phyloP scores from a whole-genome alignment of 2,888 invertebrate species.

The Tolmerus cingulatus region DNA sequence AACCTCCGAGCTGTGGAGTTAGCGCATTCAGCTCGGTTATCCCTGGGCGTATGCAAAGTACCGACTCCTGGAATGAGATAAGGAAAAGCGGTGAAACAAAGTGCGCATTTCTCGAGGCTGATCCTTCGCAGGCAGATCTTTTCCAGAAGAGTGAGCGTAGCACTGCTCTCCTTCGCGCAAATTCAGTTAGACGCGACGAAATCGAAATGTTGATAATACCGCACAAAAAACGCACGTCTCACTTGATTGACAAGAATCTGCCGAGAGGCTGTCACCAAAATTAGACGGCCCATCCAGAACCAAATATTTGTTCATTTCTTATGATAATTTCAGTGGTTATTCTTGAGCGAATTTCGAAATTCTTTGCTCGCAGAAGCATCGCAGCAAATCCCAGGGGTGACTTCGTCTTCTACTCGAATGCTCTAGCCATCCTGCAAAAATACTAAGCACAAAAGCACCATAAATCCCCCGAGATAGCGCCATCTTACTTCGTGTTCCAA shows the following conservation, averaged over 20 bases:
- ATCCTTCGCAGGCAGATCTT: not conserved
- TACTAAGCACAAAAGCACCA: constrained; percentile 19
- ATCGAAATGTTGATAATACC: not conserved
- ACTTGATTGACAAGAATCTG: constrained; percentile 16
- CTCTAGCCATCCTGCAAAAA: constrained; percentile 24
- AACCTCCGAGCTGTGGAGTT: not conserved
- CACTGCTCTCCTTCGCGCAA: not conserved
- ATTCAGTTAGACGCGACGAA: not conserved
- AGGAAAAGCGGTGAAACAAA: not conserved
- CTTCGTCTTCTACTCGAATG: not conserved
- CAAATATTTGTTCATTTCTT: constrained; percentile 42
- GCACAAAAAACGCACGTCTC: constrained; percentile 4
- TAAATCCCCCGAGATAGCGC: constrained; percentile 12
- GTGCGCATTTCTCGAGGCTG: not conserved
- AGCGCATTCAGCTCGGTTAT: not conserved
- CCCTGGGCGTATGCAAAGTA: not conserved
- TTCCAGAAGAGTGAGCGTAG: not conserved
- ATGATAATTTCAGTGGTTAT: constrained; percentile 39
- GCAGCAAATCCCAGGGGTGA: not conserved
- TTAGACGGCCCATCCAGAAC: constrained; percentile 5
- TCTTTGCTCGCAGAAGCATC: not conserved
- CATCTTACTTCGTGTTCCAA: constrained; percentile 33
- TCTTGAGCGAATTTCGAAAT: constrained; percentile 34
- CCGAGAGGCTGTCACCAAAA: constrained; percentile 10
- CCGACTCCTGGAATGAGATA: not conserved